Percentiles rank a stretch among this genome's conserved stretches.
phyloP scores from a whole-genome alignment of 1,140 invertebrate species.

The Apis dorsata region DNA sequence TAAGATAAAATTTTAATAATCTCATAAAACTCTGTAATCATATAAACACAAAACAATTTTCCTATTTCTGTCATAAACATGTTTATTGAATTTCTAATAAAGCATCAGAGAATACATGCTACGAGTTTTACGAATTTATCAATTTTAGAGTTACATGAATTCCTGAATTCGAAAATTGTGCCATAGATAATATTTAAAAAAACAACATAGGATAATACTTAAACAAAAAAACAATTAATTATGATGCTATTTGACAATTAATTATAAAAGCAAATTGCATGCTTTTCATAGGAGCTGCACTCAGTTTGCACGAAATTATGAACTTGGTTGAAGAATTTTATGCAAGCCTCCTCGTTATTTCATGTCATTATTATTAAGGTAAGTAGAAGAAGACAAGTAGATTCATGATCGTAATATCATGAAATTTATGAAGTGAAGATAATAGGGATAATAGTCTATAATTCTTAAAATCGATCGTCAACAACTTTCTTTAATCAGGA shows the following conservation, averaged over 20 bases:
- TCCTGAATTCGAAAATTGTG: not conserved
- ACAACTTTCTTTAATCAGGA: not conserved
- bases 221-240: not conserved
- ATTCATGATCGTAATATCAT: constrained; percentile 4
- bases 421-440: constrained; percentile 29
- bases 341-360: not conserved
- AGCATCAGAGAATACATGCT: not conserved
- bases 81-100: not conserved
- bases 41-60: not conserved
- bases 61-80: not conserved
- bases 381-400: not conserved
- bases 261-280: not conserved
- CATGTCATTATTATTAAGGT: constrained; percentile 1
- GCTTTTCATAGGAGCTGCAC: not conserved
- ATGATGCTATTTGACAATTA: not conserved
- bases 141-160: not conserved
- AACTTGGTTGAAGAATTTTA: not conserved
- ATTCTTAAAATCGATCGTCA: constrained; percentile 26
- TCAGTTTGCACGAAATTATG: not conserved
- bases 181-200: not conserved
- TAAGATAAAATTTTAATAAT: not conserved
- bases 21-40: not conserved
- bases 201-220: too few species aligned
- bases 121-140: not conserved
- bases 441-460: constrained; percentile 39